A percentile compares a stretch with the other conserved stretches of the same genome.
Conservation (phyloP, 1,140 invertebrate genomes). For the Bradysia coprophila region DNA sequence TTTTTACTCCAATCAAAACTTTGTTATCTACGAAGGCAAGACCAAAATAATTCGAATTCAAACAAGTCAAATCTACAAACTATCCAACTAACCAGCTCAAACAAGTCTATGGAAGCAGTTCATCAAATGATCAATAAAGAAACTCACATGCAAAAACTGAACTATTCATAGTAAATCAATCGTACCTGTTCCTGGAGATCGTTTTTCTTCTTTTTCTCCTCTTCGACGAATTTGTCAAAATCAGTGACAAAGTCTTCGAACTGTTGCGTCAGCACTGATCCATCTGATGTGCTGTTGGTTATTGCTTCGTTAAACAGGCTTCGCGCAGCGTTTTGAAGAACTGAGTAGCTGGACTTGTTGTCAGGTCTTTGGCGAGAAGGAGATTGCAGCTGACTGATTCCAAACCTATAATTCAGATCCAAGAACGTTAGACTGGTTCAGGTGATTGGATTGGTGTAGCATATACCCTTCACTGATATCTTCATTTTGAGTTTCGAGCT, state of each 20-base stretch:
- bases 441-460: not conserved
- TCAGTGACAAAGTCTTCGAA: slow-evolving; percentile 40
- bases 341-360: slow-evolving; percentile 12
- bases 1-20: too few species aligned
- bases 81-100: too few species aligned
- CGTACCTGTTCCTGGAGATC: slow-evolving; percentile 55
- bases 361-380: slow-evolving; percentile 8
- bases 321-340: slow-evolving; percentile 28
- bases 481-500: slow-evolving; percentile 28
- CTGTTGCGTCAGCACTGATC: slow-evolving; percentile 28
- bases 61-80: too few species aligned
- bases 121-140: too few species aligned
- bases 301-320: slow-evolving; percentile 23
- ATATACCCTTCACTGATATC: slow-evolving; percentile 39
- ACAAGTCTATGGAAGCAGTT: too few species aligned
- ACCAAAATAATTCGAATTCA: too few species aligned
- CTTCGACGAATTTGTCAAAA: slow-evolving; percentile 40
- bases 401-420: slow-evolving; percentile 9
- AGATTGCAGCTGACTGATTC: slow-evolving; percentile 12
- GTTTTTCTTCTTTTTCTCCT: slow-evolving; percentile 38
- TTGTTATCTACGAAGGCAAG: too few species aligned
- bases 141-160: too few species aligned
- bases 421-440: not conserved
- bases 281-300: slow-evolving; percentile 17
- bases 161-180: too few species aligned